Base-by-base conservation (phyloP, 1,140 invertebrate genomes). In the Ditylenchus dipsaci region DNA sequence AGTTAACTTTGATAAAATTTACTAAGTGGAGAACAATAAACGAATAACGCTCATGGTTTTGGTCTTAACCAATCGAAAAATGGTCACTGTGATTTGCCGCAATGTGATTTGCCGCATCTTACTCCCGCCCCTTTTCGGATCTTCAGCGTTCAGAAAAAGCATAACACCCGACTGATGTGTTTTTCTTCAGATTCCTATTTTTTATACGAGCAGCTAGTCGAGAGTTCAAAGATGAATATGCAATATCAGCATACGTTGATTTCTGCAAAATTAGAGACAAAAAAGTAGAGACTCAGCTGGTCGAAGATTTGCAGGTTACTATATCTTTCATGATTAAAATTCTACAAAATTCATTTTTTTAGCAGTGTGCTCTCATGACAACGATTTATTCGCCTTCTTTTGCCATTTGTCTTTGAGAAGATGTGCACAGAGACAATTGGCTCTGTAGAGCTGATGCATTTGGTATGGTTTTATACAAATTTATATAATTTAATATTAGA, bases 321-420 rank as follows among this genome's bases (percentile, higher is more conserved):
- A 21, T 8, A 29, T 17, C 17, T 17, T 65, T 29, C n/a, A n/a
- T n/a, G n/a, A n/a, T n/a, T n/a, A n/a, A n/a, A n/a, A n/a, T n/a
- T n/a, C n/a, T n/a, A n/a, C n/a, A n/a, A n/a, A n/a, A n/a, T n/a
- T 8, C 23, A 33, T 19, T 49, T 21, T 63, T 72, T 72, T 47
- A 71, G 69, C 66, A 71, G 17, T 71, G 69, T 43, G 47, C 71
- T 9, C 49, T 73, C 57, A 71, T 27, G 67, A 71, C 33, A 19
- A 72, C 8, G 1, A 61, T 42, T 19, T 71, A 23, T 71, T 74
- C 23, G 63, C 68, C 15, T 59, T 43, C 43, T 74, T 19, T 49
- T 71, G 23, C 72, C 49, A 1, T 63, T 58, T 56, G 59, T 73
- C n/a, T 26, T 73, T 9, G 42, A 56, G 29, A 69, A 33, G 26